These are phyloP conservation scores for Fregetta grallaria DNA, from an alignment of 2,113 vertebrate genomes.

Conservation along the genomic window DNA sequence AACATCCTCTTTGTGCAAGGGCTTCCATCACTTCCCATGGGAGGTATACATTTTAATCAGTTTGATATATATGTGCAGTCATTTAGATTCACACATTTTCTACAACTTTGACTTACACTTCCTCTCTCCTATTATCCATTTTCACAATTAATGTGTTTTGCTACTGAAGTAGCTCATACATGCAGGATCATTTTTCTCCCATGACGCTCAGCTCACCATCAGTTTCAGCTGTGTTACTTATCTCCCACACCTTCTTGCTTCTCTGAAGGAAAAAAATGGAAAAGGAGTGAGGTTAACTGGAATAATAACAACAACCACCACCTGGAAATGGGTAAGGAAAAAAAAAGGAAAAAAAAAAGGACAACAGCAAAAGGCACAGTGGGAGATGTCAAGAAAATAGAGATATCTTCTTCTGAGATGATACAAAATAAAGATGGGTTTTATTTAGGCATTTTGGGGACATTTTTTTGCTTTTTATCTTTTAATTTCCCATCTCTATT, in stretches of 20 bases:
- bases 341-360: background rate
- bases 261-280: background rate
- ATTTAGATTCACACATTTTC: slow-evolving; percentile 12
- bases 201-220: background rate
- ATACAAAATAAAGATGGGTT: background rate
- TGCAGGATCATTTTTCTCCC: background rate
- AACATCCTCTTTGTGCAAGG: background rate
- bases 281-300: background rate
- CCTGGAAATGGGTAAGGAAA: background rate
- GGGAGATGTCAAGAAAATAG: background rate
- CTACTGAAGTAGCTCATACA: background rate
- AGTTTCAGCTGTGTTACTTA: background rate
- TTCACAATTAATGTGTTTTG: slow-evolving; percentile 11
- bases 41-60: background rate
- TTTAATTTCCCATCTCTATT: background rate
- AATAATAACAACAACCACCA: background rate
- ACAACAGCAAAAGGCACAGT: background rate
- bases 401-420: background rate
- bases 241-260: background rate
- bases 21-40: background rate
- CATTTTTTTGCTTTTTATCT: background rate
- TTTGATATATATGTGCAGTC: background rate
- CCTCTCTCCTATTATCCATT: background rate
- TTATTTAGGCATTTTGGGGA: background rate
- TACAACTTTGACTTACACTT: slow-evolving; percentile 1